Base-by-base conservation (phyloP, 1,140 invertebrate genomes). In the Bradysia coprophila region DNA sequence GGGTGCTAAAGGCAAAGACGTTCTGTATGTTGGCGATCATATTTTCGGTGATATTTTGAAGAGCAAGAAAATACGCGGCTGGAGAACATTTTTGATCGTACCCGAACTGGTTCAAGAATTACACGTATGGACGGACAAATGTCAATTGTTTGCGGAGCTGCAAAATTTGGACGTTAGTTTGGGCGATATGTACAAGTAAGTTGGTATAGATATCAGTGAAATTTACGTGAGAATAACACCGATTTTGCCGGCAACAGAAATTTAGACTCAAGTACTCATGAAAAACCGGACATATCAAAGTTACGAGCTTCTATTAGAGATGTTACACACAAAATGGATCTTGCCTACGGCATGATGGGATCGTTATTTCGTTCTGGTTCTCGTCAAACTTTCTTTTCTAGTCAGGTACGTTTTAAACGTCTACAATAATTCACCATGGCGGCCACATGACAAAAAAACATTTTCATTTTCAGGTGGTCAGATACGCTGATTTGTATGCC, bases 31-130 rank as follows among this genome's bases (percentile, higher is more conserved):
- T 46, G 91, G 92, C n/a, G 95, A 98, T 67, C 94, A 98, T 59
- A 98, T 98, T 49, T 98, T 95, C 63, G 95, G 94, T 19, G 95
- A 98, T 61, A 97, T 98, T 51, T 69, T 98, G 23, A 97, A 97
- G 56, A 96, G 92, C 9, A 98, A 98, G 66, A 99, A 99, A 65
- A 91, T 92, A 34, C 73, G 88, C 22, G 94, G 93, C 1, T 99
- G 96, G 96, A 71, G 92, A 46, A 99, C 95, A 8, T 98, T 98
- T 64, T 72, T 99, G 18, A 88, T 98, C 50, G 88, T 99, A 2
- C 96, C 96, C 1, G 96, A 99, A 64, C 59, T 99, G 34, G 81
- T 90, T n/a, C 81, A 93, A 51, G 96, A 99, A 62, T 65, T 99
- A 22, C 81, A 90, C 47, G 94, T 98, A 21, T 99, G 95, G 95